A percentile compares a stretch with the other conserved stretches of the same genome.
Conservation (phyloP, 2,797 vertebrate species). For the Periophthalmus magnuspinnatus region DNA sequence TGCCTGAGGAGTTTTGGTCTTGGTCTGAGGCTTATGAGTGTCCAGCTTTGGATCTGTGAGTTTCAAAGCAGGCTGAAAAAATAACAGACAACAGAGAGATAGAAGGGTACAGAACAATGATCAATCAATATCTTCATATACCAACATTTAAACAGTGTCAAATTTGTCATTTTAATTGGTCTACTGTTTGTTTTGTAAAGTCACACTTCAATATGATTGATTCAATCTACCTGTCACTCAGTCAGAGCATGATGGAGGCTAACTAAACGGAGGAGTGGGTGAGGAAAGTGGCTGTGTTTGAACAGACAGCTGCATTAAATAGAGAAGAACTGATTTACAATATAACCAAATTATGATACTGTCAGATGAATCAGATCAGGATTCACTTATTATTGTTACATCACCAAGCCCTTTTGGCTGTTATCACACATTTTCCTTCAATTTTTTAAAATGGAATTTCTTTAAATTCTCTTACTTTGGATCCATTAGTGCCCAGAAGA, state of each 20-base stretch:
- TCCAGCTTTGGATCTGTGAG: conserved; percentile 30
- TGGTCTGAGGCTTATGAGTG: conserved; percentile 39
- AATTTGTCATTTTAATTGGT: neutral
- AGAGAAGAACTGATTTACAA: no score
- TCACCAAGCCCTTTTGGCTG: no score
- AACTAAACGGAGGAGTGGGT: neutral
- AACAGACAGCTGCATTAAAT: neutral
- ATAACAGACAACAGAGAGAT: neutral
- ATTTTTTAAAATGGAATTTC: neutral
- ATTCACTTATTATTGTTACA: no score
- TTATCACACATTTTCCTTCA: no score
- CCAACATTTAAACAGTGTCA: no score
- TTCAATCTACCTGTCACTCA: neutral
- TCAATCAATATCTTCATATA: neutral
- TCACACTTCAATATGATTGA: neutral
- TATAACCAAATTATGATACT: no score
- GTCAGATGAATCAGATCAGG: no score
- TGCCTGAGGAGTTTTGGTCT: conserved; percentile 41
- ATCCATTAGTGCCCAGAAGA: conserved; percentile 54
- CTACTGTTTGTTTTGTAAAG: neutral
- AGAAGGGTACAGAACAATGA: neutral
- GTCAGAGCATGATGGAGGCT: neutral
- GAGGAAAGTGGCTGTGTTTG: neutral
- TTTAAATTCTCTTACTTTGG: conserved; percentile 24
- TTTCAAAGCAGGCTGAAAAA: conserved; percentile 31